Percentiles rank a stretch among this genome's conserved stretches.
phyloP scores from a whole-genome alignment of 2,888 invertebrate species.

The Piscicola geometra region DNA sequence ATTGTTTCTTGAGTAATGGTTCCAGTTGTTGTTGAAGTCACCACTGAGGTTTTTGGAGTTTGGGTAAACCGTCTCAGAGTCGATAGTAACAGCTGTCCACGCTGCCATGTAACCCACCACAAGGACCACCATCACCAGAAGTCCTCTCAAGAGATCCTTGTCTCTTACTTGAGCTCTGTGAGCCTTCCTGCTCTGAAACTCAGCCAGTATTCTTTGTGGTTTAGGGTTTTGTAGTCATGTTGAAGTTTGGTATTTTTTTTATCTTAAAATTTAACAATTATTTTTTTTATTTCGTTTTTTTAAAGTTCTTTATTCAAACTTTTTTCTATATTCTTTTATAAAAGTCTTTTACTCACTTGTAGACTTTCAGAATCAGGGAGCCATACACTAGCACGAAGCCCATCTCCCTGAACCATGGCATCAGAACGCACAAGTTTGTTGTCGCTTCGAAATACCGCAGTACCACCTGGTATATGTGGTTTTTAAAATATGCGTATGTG shows the following conservation, averaged over 20 bases:
- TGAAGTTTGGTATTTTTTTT: no score
- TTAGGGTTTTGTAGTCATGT: no score
- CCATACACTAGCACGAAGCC: conserved; percentile 91
- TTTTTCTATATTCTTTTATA: no score
- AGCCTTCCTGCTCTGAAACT: conserved; percentile 89
- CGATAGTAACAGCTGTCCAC: conserved; percentile 76
- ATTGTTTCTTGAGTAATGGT: no score
- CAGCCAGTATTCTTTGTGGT: conserved; percentile 67
- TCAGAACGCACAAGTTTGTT: conserved; percentile 71
- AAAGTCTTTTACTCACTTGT: conserved; percentile 63
- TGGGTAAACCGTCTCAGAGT: conserved; percentile 49
- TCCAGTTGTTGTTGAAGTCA: no score
- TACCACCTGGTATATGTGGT: conserved; percentile 64
- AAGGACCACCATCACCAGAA: conserved; percentile 69
- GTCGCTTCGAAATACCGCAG: conserved; percentile 74
- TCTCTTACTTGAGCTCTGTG: conserved; percentile 89
- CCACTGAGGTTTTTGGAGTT: no score
- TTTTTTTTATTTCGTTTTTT: no score
- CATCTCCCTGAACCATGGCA: conserved; percentile 85
- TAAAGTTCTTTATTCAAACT: no score
- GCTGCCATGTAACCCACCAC: conserved; percentile 78
- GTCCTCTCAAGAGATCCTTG: conserved; percentile 78
- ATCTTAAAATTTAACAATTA: no score
- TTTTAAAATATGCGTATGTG: no score
- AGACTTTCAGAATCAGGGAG: conserved; percentile 81